Base-by-base conservation (phyloP, 2,113 vertebrate genomes). In the Gobio gobio region DNA sequence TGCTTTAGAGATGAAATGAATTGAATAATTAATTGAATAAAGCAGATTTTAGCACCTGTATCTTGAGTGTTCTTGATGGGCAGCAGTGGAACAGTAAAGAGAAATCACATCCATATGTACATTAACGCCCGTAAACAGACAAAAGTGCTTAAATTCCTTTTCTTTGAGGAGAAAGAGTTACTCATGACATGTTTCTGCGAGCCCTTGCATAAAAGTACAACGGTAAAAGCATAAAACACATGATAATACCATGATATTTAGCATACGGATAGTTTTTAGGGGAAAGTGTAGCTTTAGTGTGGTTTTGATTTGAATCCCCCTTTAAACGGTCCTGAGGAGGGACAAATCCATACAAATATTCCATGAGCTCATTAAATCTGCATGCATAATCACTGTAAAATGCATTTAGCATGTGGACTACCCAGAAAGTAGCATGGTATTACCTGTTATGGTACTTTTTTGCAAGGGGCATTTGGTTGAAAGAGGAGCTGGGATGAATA, bases 61-160 rank as follows among this genome's bases (percentile, higher is more conserved):
- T 91, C 78, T n/a, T n/a, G n/a, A n/a, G 72, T 89, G 85, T 78
- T 76, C 81, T 83, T 22, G 61, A 59, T 29, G 83, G 87, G 82
- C 86, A 91, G 91, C 85, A 89, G 89, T 88, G 83, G 83, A 89
- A 89, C 88, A 90, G 89, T 88, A 87, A 87, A 73, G 66, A 86
- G 61, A 59, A 61, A 83, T 33, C 54, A 54, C 73, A 76, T 36
- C 64, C 29, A 12, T 54, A 10, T 5, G 73, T 54, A 76, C 73
- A 68, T 68, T 68, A 10, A 54, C 14, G 0, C 54, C 73, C 14
- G 24, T 33, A 45, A 73, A 73, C 20, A 78, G 59, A 86, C 10
- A 85, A 75, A 78, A 87, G 82, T 72, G 85, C 76, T 88, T 76
- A 82, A 78, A 79, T 40, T 64, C 24, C 18, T 24, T 40, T 64